A percentile compares a stretch with the other conserved stretches of the same genome.
Evolutionary conservation across 1,140 invertebrate genomes (phyloP).

Genomic region (Euglossa dilemma): DNA sequence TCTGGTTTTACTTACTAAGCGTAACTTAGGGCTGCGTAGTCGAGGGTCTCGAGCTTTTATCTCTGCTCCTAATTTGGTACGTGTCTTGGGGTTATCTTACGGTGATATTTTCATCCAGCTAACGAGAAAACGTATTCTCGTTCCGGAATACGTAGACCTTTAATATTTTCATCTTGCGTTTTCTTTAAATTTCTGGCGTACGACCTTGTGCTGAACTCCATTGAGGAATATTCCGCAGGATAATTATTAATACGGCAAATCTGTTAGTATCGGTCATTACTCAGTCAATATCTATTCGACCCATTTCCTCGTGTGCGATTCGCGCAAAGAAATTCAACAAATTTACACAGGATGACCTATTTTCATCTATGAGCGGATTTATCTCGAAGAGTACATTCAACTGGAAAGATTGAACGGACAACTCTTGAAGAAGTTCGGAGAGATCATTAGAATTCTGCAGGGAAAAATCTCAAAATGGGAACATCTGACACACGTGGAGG

Average conservation of each 20-base stretch:
- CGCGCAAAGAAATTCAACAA: constrained; percentile 5
- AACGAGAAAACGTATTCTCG: too few species aligned
- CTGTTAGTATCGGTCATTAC: neutral
- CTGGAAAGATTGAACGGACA: constrained; percentile 16
- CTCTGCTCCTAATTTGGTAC: too few species aligned
- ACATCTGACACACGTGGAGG: neutral
- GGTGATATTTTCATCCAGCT: too few species aligned
- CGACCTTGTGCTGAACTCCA: too few species aligned
- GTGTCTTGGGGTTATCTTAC: too few species aligned
- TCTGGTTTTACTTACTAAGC: too few species aligned
- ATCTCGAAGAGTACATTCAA: neutral
- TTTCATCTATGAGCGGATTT: constrained; percentile 14
- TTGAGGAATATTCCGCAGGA: neutral
- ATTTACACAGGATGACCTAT: constrained; percentile 7
- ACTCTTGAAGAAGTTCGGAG: neutral
- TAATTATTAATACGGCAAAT: neutral
- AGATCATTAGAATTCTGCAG: constrained; percentile 10
- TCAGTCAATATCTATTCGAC: neutral
- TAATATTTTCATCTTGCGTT: too few species aligned
- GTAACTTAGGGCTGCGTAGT: too few species aligned
- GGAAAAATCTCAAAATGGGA: neutral
- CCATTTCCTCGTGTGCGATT: neutral
- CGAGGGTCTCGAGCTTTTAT: too few species aligned
- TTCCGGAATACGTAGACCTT: too few species aligned
- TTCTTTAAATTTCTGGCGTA: neutral